Evolutionary conservation across 2,888 invertebrate species (phyloP).

Genomic region (Meandrusa payeni): DNA sequence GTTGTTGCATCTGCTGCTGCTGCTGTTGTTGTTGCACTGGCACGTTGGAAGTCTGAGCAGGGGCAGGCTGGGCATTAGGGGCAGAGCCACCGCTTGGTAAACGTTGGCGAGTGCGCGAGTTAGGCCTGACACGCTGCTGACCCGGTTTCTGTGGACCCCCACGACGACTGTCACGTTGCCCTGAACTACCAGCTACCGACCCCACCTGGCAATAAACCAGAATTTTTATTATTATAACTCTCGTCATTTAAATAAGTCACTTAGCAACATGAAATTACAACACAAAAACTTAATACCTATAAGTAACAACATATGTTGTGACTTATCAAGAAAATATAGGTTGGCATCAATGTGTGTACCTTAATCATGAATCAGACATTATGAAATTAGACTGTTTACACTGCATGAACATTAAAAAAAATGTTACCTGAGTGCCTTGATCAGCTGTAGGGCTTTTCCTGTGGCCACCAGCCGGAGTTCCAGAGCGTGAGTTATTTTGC

Average conservation of each 20-base stretch:
- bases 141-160: slow-evolving; percentile 46
- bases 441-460: slow-evolving; percentile 93
- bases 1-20: slow-evolving; percentile 51
- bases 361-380: too few species aligned
- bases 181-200: slow-evolving; percentile 53
- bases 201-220: too few species aligned
- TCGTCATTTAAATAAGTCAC: too few species aligned
- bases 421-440: slow-evolving; percentile 87
- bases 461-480: slow-evolving; percentile 87
- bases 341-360: too few species aligned
- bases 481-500: slow-evolving; percentile 85
- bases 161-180: slow-evolving; percentile 60
- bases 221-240: too few species aligned
- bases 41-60: slow-evolving; percentile 30
- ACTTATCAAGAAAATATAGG: too few species aligned
- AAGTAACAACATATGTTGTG: too few species aligned
- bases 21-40: slow-evolving; percentile 41
- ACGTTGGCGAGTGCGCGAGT: slow-evolving; percentile 48
- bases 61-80: slow-evolving; percentile 52
- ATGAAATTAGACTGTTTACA: too few species aligned
- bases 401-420: too few species aligned
- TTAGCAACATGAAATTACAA: too few species aligned
- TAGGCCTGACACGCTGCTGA: slow-evolving; percentile 44
- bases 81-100: slow-evolving; percentile 41
- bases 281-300: too few species aligned